Percentiles rank a stretch among this genome's conserved stretches.
These are phyloP conservation scores for Corythornis leucogaster DNA, from an alignment of 2,797 vertebrate species.

Conservation along the genomic window DNA sequence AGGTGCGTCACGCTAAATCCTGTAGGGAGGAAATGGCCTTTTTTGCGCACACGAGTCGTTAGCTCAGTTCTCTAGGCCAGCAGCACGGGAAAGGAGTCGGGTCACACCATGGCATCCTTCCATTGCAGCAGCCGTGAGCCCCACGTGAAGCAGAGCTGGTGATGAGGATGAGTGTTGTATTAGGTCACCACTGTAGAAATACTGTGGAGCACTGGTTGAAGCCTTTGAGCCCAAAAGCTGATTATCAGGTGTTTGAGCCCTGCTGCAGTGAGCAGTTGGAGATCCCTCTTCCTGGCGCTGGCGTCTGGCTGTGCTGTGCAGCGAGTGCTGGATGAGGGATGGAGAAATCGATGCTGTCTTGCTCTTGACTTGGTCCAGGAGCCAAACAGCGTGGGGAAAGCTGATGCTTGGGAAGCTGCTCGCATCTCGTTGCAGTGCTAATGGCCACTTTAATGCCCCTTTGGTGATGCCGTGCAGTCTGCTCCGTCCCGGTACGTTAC, in stretches of 20 bases:
- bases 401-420: not conserved
- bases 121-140: not conserved
- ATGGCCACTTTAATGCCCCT: not conserved
- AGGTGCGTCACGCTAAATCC: not conserved
- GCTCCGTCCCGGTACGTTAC: fast-evolving
- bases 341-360: fast-evolving
- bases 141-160: not conserved
- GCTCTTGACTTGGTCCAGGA: not conserved
- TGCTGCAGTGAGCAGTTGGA: fast-evolving
- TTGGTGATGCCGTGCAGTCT: not conserved
- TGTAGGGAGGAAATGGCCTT: not conserved
- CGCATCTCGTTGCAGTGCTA: fast-evolving
- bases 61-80: not conserved
- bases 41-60: not conserved
- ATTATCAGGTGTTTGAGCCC: not conserved
- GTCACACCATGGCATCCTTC: not conserved
- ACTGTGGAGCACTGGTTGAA: not conserved
- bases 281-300: not conserved
- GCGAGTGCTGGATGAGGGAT: not conserved
- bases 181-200: not conserved
- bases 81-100: not conserved
- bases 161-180: not conserved
- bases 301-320: not conserved
- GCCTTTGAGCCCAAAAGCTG: not conserved
- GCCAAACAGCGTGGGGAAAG: fast-evolving